phyloP scores from a whole-genome alignment of 1,140 invertebrate species.

The Diploscapter pachys region DNA sequence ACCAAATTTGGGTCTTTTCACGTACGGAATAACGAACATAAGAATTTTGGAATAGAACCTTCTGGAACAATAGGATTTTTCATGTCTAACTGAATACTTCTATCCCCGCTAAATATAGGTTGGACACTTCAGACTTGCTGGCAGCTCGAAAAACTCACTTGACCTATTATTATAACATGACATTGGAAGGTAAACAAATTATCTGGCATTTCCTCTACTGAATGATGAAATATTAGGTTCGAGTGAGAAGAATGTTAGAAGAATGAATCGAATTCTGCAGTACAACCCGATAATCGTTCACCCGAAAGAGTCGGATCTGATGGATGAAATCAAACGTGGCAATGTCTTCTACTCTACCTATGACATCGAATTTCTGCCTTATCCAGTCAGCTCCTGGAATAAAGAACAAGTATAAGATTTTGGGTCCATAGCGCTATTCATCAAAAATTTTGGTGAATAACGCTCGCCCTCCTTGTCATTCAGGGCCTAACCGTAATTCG shows the following conservation, averaged over 20 bases:
- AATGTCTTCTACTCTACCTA: slow-evolving; percentile 39
- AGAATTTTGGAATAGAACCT: too few species aligned
- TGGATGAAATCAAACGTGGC: slow-evolving; percentile 25
- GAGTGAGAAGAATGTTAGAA: slow-evolving; percentile 24
- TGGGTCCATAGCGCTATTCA: too few species aligned
- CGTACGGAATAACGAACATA: too few species aligned
- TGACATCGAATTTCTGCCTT: slow-evolving; percentile 36
- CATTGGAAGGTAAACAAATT: slow-evolving; percentile 14
- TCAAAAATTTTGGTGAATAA: too few species aligned
- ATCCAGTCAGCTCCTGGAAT: slow-evolving; percentile 29
- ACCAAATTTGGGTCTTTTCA: too few species aligned
- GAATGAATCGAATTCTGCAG: slow-evolving; percentile 11
- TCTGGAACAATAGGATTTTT: not conserved
- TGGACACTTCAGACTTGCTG: slow-evolving; percentile 3
- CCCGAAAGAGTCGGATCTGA: slow-evolving; percentile 15
- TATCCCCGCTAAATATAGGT: too few species aligned
- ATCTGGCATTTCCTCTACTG: too few species aligned
- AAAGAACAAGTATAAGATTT: not conserved
- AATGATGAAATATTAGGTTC: slow-evolving; percentile 1
- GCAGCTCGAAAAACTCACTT: slow-evolving; percentile 18
- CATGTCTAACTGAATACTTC: slow-evolving; percentile 16
- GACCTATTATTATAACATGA: slow-evolving; percentile 29
- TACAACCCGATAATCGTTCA: slow-evolving; percentile 29
- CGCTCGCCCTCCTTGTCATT: too few species aligned
- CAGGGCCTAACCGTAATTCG: slow-evolving; percentile 35